A percentile compares a stretch with the other conserved stretches of the same genome.
phyloP scores from a whole-genome alignment of 2,113 vertebrate genomes.

The human region GRCh38 chr14:64007001-64007500 shows the following conservation, averaged over 20 bases:
- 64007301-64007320: background rate
- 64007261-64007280: background rate
- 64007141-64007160: conserved; percentile 77
- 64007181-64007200: conserved; percentile 88
- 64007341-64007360: background rate
- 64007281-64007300: background rate
- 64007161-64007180: conserved; percentile 81
- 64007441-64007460: background rate
- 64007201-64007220: conserved; percentile 85
- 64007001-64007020: background rate
- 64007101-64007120: conserved; percentile 81
- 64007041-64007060: conserved; percentile 91
- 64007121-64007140: conserved; percentile 75
- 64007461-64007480: background rate
- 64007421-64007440: background rate
- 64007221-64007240: conserved; percentile 82
- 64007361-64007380: background rate
- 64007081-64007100: conserved; percentile 85
- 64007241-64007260: background rate
- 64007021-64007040: conserved; percentile 54
- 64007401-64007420: background rate
- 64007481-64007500: background rate
- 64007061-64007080: conserved; percentile 88
- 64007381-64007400: background rate
- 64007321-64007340: background rate